Evolutionary conservation across 2,113 vertebrate genomes (phyloP).

Genomic region (Sinocyclocheilus rhinocerous): DNA sequence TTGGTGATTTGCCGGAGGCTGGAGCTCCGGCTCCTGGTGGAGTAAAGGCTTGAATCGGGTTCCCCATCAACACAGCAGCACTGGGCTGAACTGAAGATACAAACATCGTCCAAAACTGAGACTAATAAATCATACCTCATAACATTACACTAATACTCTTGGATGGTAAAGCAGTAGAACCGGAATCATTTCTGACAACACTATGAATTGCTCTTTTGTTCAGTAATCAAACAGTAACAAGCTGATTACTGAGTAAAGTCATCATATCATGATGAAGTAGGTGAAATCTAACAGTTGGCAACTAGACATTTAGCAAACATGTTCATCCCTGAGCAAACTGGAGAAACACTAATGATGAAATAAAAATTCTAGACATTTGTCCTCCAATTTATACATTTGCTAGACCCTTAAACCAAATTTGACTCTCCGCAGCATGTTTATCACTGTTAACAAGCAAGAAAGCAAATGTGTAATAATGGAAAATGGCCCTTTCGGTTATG

Average conservation of each 20-base stretch:
- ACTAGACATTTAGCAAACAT: not conserved
- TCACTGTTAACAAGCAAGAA: not conserved
- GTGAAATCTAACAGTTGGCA: not conserved
- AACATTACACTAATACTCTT: not conserved
- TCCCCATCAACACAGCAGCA: constrained; percentile 94
- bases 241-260: not conserved
- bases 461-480: not conserved
- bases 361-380: not conserved
- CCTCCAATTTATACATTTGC: not conserved
- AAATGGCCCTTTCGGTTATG: not conserved
- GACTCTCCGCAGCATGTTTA: not conserved
- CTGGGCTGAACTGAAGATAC: constrained; percentile 87
- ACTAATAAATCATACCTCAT: constrained; percentile 30
- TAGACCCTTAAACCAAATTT: not conserved
- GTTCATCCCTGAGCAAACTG: not conserved
- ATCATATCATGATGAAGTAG: not conserved
- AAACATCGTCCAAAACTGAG: constrained; percentile 33
- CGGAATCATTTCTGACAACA: not conserved
- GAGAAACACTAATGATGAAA: not conserved
- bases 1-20: constrained; percentile 94
- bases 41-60: constrained; percentile 93
- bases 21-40: constrained; percentile 85
- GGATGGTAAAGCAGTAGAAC: not conserved
- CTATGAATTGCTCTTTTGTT: not conserved
- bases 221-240: not conserved